Conservation (phyloP, 2,113 vertebrate genomes). For the Ceyx melanurus region DNA sequence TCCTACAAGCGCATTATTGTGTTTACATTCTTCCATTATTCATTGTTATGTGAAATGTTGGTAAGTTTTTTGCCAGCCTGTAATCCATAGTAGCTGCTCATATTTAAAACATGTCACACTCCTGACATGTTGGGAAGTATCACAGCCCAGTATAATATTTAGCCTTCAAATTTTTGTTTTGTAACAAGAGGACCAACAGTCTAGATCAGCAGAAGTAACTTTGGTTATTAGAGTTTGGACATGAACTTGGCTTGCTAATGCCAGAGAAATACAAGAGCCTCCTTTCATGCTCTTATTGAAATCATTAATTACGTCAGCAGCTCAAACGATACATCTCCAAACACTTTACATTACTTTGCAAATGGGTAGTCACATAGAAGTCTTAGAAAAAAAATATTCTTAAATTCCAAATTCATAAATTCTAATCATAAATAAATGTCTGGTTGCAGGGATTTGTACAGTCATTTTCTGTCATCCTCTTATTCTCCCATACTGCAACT, state of each 20-base stretch:
- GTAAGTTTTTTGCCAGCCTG: constrained; percentile 8
- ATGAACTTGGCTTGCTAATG: constrained; percentile 57
- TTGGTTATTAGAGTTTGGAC: constrained; percentile 63
- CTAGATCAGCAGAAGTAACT: constrained; percentile 61
- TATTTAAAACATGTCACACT: constrained; percentile 45
- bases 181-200: constrained; percentile 65
- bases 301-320: constrained; percentile 78
- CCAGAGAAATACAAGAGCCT: constrained; percentile 70
- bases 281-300: constrained; percentile 75
- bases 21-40: constrained; percentile 2
- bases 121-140: constrained; percentile 56
- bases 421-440: not conserved
- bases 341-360: constrained; percentile 67
- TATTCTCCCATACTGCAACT: not conserved
- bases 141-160: constrained; percentile 72
- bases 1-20: not conserved
- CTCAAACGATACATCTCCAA: constrained; percentile 65
- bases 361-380: constrained; percentile 38
- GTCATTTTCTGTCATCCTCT: not conserved
- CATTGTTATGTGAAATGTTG: constrained; percentile 43
- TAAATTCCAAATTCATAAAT: not conserved
- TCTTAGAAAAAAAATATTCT: constrained; percentile 38
- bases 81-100: constrained; percentile 41
- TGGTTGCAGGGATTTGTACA: not conserved
- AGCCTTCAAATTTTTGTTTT: constrained; percentile 68